Evolutionary conservation across 2,888 invertebrate genomes (phyloP).

Genomic region (Dynastes grantii): DNA sequence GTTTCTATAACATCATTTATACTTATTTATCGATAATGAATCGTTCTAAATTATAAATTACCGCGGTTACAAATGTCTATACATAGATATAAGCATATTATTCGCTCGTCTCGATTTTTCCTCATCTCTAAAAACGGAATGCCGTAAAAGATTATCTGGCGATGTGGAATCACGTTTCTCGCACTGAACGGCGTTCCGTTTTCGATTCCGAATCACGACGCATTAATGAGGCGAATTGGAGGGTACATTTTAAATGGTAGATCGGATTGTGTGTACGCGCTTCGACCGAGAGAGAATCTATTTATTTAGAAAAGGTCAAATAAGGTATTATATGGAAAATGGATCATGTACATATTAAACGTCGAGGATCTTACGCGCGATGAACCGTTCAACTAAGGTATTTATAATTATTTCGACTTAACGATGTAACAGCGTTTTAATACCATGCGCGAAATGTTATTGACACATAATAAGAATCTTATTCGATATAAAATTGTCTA

Average conservation of each 20-base stretch:
- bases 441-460: too few species aligned
- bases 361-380: too few species aligned
- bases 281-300: slow-evolving; percentile 1
- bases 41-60: slow-evolving; percentile 11
- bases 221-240: slow-evolving; percentile 48
- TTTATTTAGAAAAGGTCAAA: slow-evolving; percentile 6
- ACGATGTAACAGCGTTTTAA: too few species aligned
- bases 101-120: slow-evolving; percentile 49
- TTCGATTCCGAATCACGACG: slow-evolving; percentile 57
- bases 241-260: slow-evolving; percentile 2
- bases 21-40: neutral
- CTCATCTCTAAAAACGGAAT: slow-evolving; percentile 50
- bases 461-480: too few species aligned
- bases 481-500: too few species aligned
- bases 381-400: too few species aligned
- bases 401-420: too few species aligned
- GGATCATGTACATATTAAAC: neutral
- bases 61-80: neutral
- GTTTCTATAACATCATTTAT: slow-evolving; percentile 2
- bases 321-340: neutral
- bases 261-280: neutral
- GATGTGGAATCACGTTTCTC: slow-evolving; percentile 57
- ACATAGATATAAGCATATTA: neutral
- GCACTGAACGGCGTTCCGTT: slow-evolving; percentile 17
- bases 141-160: slow-evolving; percentile 53